Percentiles rank a stretch among this genome's conserved stretches.
Conservation (phyloP, 2,888 invertebrate genomes). For the Hipparchia semele region DNA sequence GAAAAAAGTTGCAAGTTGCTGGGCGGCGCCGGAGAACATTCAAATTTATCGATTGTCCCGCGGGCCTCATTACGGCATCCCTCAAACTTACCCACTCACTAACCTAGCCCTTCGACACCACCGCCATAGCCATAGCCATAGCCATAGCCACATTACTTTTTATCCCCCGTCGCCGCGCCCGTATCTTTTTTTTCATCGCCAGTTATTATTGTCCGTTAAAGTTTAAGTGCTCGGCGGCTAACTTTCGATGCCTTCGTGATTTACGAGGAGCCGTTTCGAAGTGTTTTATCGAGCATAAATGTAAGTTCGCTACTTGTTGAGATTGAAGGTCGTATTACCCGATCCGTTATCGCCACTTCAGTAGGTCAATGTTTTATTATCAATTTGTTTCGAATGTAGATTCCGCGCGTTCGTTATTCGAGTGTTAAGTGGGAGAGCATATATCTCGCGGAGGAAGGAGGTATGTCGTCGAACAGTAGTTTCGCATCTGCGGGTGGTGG, state of each 20-base stretch:
- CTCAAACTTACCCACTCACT: slow-evolving; percentile 77
- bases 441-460: slow-evolving; percentile 69
- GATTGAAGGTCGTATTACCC: slow-evolving; percentile 72
- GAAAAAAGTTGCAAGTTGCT: slow-evolving; percentile 82
- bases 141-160: slow-evolving; percentile 68
- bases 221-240: slow-evolving; percentile 81
- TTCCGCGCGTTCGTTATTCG: slow-evolving; percentile 44
- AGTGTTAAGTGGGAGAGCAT: slow-evolving; percentile 67
- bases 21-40: slow-evolving; percentile 80
- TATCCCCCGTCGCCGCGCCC: slow-evolving; percentile 66
- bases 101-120: slow-evolving; percentile 79
- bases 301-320: slow-evolving; percentile 79
- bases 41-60: slow-evolving; percentile 83
- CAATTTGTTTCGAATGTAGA: slow-evolving; percentile 40
- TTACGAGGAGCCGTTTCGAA: slow-evolving; percentile 78
- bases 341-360: slow-evolving; percentile 58
- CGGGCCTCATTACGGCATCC: slow-evolving; percentile 80
- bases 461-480: slow-evolving; percentile 75
- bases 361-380: slow-evolving; percentile 62
- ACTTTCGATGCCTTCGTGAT: slow-evolving; percentile 80
- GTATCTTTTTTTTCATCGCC: slow-evolving; percentile 73
- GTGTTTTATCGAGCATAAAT: slow-evolving; percentile 83
- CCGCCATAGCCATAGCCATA: slow-evolving; percentile 57
- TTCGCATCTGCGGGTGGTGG: slow-evolving; percentile 67
- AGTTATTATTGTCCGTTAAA: slow-evolving; percentile 82